Evolutionary conservation across 1,140 invertebrate species (phyloP), one percentile per base, ranked within the genome.

Genomic region (Venustaconcha ellipsiformis): DNA sequence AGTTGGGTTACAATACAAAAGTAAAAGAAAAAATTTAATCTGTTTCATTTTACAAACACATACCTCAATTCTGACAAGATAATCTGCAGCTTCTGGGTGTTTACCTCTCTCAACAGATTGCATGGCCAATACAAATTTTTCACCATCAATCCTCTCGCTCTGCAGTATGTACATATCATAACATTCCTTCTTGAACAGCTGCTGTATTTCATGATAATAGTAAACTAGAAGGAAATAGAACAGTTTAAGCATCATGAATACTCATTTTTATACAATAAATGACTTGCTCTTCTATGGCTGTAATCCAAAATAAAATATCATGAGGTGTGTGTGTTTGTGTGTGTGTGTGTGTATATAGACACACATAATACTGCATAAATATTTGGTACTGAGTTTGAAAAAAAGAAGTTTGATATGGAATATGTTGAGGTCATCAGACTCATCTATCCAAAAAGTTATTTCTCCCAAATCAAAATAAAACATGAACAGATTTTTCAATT

Each of bases 141-240:
- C 84, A 20, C 83, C 82, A 62, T 88, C 87, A 18, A 82, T 70
- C 70, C 86, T 77, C 75, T 89, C 88, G 69, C 82, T 84, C 66
- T 88, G 87, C 37, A 87, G 57, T 8, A 88, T 72, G 80, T 82
- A 83, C 74, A 87, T 82, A 72, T 89, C 88, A 79, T 81, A 85
- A 59, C 78, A 79, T 18, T 83, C 84, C 57, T 85, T 87, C 68
- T 82, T 84, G 67, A 89, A 84, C 71, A 87, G 74, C 70, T 86
- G 83, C 14, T 80, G 78, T 20, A 87, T 76, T 76, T 89, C 88
- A 73, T 89, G 86, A 75, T 87, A 87, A 30, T 84, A 82, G 69
- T 88, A 87, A 18, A 89, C 88, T 89, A 76, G 30, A 82, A 14
- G 58, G 14, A 70, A 66, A 66, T 30, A 66, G 12, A 65, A 65